Evolutionary conservation across 1,140 invertebrate species (phyloP), one percentile per base, ranked within the genome.

Genomic region (Neomicropteryx cornuta): DNA sequence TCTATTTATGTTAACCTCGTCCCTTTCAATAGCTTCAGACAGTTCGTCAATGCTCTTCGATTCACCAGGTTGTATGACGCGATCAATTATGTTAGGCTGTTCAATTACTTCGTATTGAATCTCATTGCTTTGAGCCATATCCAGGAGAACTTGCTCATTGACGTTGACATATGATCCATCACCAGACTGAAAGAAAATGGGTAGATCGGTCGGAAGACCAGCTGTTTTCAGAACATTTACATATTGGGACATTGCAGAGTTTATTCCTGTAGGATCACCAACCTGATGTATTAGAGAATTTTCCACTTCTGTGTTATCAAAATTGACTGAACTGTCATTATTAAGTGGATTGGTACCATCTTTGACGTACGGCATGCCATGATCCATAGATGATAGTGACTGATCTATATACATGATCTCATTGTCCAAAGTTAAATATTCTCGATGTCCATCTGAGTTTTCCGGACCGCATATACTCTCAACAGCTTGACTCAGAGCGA

Each of bases 101-200:
- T 71, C 68, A 23, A 70, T 65, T 4, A 71, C 63, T 50, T 70
- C 68, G 33, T 68, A 70, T 48, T 72, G 67, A 41, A 70, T 64
- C 45, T 65, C 63, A 35, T 61, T 69, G 45, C 67, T 69, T 47
- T 68, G 64, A 2, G 67, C 66, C 57, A 73, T 67, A 42, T 70
- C 66, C 35, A 68, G 54, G 16, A 71, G 55, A 17, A 71, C 64
- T 58, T 71, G 67, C 56, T 71, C 71, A 37, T 70, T 71, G 5
- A 73, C 61, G 29, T 69, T 70, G 4, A 72, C 65, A 37, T 71
- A 71, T 1, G 67, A 70, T 0, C 71, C 70, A 43, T 73, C 68
- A 6, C 69, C 68, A 22, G 65, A 70, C 46, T 73, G 69, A 33
- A 71, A 66, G 3, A 72, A 48, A 43, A 72, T 71, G 3, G 70